phyloP scores from a whole-genome alignment of 2,888 invertebrate species.

The Coecobrya sp. region DNA sequence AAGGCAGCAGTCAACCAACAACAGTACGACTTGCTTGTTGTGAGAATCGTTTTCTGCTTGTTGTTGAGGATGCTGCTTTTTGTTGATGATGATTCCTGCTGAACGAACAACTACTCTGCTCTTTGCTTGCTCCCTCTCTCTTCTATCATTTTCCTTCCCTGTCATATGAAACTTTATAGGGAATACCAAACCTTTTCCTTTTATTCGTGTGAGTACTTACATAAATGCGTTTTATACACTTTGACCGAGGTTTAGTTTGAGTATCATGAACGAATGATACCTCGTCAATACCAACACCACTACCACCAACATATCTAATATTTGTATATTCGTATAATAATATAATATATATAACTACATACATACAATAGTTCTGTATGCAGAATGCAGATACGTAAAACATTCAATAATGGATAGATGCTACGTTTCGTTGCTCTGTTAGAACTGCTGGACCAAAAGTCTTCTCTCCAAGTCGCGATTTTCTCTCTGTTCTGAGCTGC shows the following conservation, averaged over 20 bases:
- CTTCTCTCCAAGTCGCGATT: conserved; percentile 38
- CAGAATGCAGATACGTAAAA: neutral
- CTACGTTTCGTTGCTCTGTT: neutral
- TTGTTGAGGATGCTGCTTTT: conserved; percentile 46
- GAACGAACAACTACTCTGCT: neutral
- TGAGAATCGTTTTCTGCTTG: conserved; percentile 56
- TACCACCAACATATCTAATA: neutral
- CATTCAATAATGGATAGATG: neutral
- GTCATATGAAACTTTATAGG: conserved; percentile 1
- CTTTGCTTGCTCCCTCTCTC: conserved; percentile 24
- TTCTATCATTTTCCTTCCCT: conserved; percentile 16
- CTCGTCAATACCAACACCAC: conserved; percentile 62
- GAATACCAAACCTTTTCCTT: neutral
- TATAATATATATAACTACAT: too few species aligned
- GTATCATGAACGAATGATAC: conserved; percentile 61
- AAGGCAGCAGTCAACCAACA: conserved; percentile 25
- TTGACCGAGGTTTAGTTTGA: conserved; percentile 70
- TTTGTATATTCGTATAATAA: neutral
- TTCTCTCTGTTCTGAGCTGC: conserved; percentile 36
- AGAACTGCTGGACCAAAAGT: conserved; percentile 26
- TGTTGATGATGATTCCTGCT: conserved; percentile 40
- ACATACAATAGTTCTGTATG: neutral
- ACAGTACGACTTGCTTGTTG: neutral
- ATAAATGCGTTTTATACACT: conserved; percentile 51
- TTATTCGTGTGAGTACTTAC: conserved; percentile 23